Percentiles rank a stretch among this genome's conserved stretches.
These are phyloP conservation scores for Denticeps clupeoides DNA, from an alignment of 2,797 vertebrate species.

Conservation along the genomic window DNA sequence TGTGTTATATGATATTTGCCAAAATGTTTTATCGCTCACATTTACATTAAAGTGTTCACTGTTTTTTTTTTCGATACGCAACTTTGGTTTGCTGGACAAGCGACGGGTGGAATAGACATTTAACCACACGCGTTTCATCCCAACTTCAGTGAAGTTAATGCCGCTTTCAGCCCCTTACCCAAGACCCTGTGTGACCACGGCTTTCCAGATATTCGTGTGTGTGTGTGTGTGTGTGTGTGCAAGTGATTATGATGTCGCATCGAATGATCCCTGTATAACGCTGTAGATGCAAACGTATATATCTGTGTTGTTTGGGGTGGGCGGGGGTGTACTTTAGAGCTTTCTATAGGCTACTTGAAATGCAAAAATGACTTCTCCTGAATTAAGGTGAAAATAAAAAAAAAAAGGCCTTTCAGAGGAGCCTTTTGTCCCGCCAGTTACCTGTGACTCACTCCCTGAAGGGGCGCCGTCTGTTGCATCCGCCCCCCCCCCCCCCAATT, in stretches of 20 bases:
- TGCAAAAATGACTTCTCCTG: constrained; percentile 49
- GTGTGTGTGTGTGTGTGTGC: constrained; percentile 33
- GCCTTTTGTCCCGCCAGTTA: no score
- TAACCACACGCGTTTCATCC: constrained; percentile 25
- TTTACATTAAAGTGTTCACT: constrained; percentile 14
- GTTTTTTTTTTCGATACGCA: constrained; percentile 38
- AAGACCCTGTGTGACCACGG: no score
- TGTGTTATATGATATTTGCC: background rate
- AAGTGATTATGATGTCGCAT: constrained; percentile 35
- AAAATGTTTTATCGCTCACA: background rate
- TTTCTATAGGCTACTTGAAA: constrained; percentile 33
- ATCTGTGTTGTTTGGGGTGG: constrained; percentile 40
- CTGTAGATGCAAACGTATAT: constrained; percentile 33
- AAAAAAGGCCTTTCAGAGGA: no score
- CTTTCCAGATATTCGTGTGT: no score
- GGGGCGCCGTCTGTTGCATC: no score
- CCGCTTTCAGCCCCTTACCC: no score
- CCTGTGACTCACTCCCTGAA: no score
- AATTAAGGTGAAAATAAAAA: no score
- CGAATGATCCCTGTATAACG: constrained; percentile 36
- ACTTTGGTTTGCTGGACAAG: no score
- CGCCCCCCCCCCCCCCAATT: no score
- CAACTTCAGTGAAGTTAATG: constrained; percentile 58
- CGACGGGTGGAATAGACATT: no score
- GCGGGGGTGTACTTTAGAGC: no score